phyloP scores from a whole-genome alignment of 2,888 invertebrate genomes.

The Dromius quadrimaculatus region DNA sequence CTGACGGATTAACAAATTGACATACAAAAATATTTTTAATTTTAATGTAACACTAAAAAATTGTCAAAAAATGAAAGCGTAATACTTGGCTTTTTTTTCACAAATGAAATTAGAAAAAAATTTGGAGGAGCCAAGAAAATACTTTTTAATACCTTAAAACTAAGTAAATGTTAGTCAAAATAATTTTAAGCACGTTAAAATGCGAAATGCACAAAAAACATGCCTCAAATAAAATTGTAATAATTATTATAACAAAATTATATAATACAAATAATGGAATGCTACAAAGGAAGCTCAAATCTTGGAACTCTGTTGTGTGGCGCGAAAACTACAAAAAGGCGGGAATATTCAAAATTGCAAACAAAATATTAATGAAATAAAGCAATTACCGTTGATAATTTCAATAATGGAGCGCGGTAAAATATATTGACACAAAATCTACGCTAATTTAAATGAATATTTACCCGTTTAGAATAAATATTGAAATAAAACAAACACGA shows the following conservation, averaged over 20 bases:
- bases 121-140: no score
- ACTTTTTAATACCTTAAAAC: no score
- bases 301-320: constrained; percentile 7
- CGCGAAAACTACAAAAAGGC: neutral
- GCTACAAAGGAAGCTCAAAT: constrained; percentile 39
- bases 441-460: constrained; percentile 32
- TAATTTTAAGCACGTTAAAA: neutral
- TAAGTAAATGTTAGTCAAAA: neutral
- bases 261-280: constrained; percentile 34
- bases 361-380: constrained; percentile 9
- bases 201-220: constrained; percentile 8
- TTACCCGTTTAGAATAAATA: constrained; percentile 32
- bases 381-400: constrained; percentile 30
- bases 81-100: no score
- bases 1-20: neutral
- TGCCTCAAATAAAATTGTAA: constrained; percentile 7
- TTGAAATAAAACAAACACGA: constrained; percentile 33
- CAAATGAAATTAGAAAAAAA: no score
- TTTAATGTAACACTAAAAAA: neutral
- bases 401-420: constrained; percentile 24
- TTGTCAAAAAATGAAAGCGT: no score
- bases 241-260: neutral
- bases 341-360: neutral
- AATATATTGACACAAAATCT: constrained; percentile 32
- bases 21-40: constrained; percentile 8